Evolutionary conservation across 2,113 vertebrate genomes (phyloP).

Genomic region (Panurus biarmicus): DNA sequence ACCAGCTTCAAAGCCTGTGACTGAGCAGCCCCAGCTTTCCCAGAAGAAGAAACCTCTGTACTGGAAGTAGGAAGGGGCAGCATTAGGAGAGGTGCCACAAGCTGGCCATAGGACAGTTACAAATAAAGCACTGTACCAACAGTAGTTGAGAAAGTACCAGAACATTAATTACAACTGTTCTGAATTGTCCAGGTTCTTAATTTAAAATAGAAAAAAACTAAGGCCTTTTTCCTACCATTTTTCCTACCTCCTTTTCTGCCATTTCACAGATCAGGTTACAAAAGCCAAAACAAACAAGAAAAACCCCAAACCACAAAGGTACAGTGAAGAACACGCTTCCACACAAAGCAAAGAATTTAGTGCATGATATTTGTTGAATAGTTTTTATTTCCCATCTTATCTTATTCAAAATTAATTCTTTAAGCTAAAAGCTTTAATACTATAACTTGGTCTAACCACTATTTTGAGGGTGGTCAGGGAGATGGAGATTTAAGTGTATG

Average conservation of each 20-base stretch:
- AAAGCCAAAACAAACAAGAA: background rate
- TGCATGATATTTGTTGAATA: background rate
- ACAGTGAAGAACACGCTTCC: background rate
- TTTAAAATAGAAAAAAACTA: background rate
- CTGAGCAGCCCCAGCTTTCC: background rate
- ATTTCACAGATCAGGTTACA: background rate
- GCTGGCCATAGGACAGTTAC: background rate
- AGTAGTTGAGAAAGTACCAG: background rate
- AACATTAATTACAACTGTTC: background rate
- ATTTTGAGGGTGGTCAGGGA: background rate
- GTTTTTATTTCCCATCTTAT: background rate
- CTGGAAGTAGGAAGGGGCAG: background rate
- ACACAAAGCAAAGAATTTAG: background rate
- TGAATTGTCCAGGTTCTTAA: background rate
- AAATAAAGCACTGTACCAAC: background rate
- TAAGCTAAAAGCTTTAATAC: background rate
- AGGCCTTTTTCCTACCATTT: background rate
- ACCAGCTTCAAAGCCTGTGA: background rate
- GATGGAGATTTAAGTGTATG: background rate
- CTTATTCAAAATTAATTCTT: background rate
- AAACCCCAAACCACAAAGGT: background rate
- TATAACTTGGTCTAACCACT: background rate
- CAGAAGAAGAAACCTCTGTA: slow-evolving; percentile 22
- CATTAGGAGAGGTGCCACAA: background rate
- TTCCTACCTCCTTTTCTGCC: background rate